phyloP scores from a whole-genome alignment of 2,113 vertebrate genomes.

The Glareola pratincola region DNA sequence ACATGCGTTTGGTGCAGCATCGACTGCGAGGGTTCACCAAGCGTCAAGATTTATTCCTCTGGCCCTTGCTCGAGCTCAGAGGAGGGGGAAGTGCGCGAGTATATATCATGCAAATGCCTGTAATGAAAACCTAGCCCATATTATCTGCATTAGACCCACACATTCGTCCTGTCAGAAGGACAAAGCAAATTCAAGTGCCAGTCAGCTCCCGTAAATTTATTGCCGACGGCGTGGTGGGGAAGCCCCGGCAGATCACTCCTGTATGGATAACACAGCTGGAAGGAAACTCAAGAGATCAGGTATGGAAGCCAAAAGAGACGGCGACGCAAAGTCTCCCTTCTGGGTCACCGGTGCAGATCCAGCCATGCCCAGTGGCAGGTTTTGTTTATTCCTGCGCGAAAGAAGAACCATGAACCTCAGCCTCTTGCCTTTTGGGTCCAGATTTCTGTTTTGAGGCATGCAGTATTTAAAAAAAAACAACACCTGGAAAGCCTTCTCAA shows the following conservation, averaged over 20 bases:
- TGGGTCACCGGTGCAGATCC: neutral
- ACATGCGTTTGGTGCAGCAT: neutral
- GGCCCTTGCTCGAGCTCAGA: neutral
- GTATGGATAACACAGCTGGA: neutral
- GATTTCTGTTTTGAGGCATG: neutral
- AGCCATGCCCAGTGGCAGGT: accelerated
- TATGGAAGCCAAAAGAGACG: accelerated
- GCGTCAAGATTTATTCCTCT: slow-evolving; percentile 22
- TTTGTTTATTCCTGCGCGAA: neutral
- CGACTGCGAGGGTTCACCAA: neutral
- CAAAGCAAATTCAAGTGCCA: neutral
- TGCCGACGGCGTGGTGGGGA: neutral
- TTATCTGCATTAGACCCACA: neutral
- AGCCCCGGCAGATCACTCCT: neutral
- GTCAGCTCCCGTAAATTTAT: neutral
- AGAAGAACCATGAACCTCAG: neutral
- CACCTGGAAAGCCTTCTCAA: accelerated
- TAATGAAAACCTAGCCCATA: neutral
- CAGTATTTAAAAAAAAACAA: neutral
- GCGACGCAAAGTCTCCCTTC: neutral
- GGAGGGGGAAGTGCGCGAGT: neutral
- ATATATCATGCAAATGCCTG: slow-evolving; percentile 2
- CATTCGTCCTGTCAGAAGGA: neutral
- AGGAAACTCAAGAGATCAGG: neutral
- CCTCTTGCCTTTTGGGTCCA: neutral